Percentiles rank a stretch among this genome's conserved stretches.
phyloP scores from a whole-genome alignment of 2,797 vertebrate genomes.

The Kryptopterus vitreolus region DNA sequence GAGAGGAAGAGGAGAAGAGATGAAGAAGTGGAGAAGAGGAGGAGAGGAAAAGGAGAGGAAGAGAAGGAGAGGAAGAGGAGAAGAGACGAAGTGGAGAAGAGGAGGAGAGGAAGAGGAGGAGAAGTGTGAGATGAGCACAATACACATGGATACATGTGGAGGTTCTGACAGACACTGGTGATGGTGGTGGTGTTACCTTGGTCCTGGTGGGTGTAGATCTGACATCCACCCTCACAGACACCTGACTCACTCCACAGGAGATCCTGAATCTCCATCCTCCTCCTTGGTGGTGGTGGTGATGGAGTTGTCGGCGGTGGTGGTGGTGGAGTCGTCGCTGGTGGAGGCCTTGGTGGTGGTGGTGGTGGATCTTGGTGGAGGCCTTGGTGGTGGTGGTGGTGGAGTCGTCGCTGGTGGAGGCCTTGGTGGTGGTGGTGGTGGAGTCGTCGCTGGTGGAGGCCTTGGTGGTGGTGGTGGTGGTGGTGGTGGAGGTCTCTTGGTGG shows the following conservation, averaged over 20 bases:
- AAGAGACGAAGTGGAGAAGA: too few species aligned
- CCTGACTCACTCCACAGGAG: constrained; percentile 31
- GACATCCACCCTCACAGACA: constrained; percentile 37
- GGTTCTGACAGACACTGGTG: background rate
- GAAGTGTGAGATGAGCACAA: background rate
- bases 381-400: too few species aligned
- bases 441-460: constrained; percentile 33
- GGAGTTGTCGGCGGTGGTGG: too few species aligned
- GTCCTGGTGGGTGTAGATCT: constrained; percentile 44
- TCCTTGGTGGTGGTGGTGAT: constrained; percentile 61
- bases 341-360: too few species aligned
- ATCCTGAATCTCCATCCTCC: constrained; percentile 48
- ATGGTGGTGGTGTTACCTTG: constrained; percentile 64
- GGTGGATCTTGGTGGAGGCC: constrained; percentile 43
- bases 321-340: too few species aligned
- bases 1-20: background rate
- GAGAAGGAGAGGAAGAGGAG: too few species aligned
- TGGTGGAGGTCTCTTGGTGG: too few species aligned
- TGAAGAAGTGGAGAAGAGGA: too few species aligned
- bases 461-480: too few species aligned
- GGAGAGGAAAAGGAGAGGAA: background rate
- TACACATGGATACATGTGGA: background rate
- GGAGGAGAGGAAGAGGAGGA: too few species aligned
- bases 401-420: too few species aligned
- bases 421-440: constrained; percentile 30